Conservation (phyloP, 2,113 vertebrate genomes). For the Pollachius pollachius region DNA sequence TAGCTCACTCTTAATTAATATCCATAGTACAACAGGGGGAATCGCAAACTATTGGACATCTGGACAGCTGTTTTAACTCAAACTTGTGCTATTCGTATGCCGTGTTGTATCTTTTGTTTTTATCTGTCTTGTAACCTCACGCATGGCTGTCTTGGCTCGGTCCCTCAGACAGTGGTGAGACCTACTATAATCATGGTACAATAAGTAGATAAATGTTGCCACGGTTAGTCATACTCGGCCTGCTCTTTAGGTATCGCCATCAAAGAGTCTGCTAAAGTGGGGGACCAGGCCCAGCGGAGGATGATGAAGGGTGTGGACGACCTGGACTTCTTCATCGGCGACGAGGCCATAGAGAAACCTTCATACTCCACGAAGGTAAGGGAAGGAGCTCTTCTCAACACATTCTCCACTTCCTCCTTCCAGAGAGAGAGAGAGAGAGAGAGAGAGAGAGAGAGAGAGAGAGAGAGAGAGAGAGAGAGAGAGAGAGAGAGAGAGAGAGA, state of each 20-base stretch:
- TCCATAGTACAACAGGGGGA: too few relatives aligned
- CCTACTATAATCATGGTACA: not conserved
- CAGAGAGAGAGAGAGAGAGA: not conserved
- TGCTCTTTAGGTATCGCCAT: constrained; percentile 89
- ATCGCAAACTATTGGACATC: too few relatives aligned
- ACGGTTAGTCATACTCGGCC: too few relatives aligned
- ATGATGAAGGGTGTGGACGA: constrained; percentile 98
- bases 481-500: too few relatives aligned
- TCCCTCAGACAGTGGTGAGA: not conserved
- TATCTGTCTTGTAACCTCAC: not conserved
- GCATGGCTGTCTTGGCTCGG: too few relatives aligned
- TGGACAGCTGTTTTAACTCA: too few relatives aligned
- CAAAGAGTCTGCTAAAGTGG: constrained; percentile 97
- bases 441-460: not conserved
- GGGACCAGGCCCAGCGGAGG: constrained; percentile 94
- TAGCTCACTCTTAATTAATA: too few relatives aligned
- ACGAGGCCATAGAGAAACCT: constrained; percentile 99
- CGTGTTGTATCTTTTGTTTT: not conserved
- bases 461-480: too few relatives aligned
- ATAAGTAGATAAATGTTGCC: not conserved
- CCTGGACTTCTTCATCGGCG: constrained; percentile 97
- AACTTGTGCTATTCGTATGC: too few relatives aligned
- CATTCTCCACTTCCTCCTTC: not conserved
- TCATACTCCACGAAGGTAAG: constrained; percentile 93
- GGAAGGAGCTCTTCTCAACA: not conserved